Base-by-base conservation (phyloP, 1,140 invertebrate species). In the Zaprionus camerounensis region DNA sequence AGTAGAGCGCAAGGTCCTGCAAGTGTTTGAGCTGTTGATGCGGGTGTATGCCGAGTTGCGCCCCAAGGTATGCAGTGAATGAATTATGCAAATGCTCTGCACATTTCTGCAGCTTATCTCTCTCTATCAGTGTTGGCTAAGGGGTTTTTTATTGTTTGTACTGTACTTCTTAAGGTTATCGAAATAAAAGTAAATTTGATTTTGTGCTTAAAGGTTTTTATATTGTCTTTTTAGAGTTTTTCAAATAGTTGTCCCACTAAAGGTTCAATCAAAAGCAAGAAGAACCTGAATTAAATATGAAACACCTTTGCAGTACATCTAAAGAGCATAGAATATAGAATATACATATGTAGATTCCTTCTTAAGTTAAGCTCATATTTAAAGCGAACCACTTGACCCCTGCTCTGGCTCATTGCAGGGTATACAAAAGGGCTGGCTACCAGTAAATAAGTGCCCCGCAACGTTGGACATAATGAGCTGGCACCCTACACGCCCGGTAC, bases 401-500 rank as follows among this genome's bases (percentile, higher is more conserved):
- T 12, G 5, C 17, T 17, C 5, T 15, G 9, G 2, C 22, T 56
- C n/a, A 38, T 17, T 17, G 5, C 12, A 38, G 34, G 64, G 64
- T 66, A 66, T 66, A 6, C 3, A 20, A 61, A 26, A 38, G 17
- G 31, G 56, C 53, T 74, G 51, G 49, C 31, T 3, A 11, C 58
- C 71, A 69, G 67, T 75, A 75, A 75, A 71, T 75, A 75, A 75
- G 67, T 71, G 67, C 49, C 51, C 67, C 58, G 57, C 38, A 34
- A 63, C 34, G 59, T 64, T 71, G 72, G 72, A 71, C 59, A 75
- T 75, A 71, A 75, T 71, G 67, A 75, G 67, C 59, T 71, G 59
- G 38, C 58, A 58, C 63, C 55, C 63, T 36, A 24, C 22, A 31
- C 41, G 31, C 31, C 36, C 17, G 20, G 22, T 7, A 26, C 12